Base-by-base conservation (phyloP, 2,797 vertebrate genomes). In the Furcifer pardalis region DNA sequence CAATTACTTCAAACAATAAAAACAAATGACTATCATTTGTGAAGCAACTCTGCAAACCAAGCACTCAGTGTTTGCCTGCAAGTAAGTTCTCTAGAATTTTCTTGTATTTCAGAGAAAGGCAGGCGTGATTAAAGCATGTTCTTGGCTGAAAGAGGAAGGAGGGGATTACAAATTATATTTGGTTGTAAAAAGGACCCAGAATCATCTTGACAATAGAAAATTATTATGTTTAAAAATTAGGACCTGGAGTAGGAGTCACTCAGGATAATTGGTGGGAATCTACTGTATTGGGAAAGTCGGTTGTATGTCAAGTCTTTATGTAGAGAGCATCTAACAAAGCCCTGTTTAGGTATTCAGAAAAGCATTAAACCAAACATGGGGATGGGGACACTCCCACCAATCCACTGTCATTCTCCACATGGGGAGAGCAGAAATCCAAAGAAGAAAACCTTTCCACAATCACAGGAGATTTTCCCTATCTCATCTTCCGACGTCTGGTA, bases 11-110 rank as follows among this genome's bases (percentile, higher is more conserved):
- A 88, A 84, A n/a, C 32, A 66, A 37, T 89, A 75, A 84, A 88
- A 94, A 82, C 73, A 91, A 89, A 82, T 84, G 0, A 81, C 87
- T 89, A 87, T 87, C 76, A 59, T 44, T 2, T 59, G 25, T 44
- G n/a, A 62, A 15, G 62, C 52, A 49, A 66, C 59, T 86, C 63
- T 83, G 72, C 84, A 89, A 90, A 89, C 84, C 32, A n/a, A 60
- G 35, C 60, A 17, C 35, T 72, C 73, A 66, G 15, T 62, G 1
- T 77, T 88, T 89, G 32, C 66, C 89, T 88, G 83, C 71, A 66
- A 84, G 2, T 3, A 21, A 30, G n/a, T 78, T 87, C 83, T 74
- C 56, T 7, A 42, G n/a, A 37, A 62, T 74, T n/a, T 32, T 68
- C 44, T 89, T 66, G 23, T 2, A 79, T 80, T 75, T 76, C 59